Evolutionary conservation across 2,888 invertebrate species (phyloP).

Genomic region (Ceraclea dissimilis): DNA sequence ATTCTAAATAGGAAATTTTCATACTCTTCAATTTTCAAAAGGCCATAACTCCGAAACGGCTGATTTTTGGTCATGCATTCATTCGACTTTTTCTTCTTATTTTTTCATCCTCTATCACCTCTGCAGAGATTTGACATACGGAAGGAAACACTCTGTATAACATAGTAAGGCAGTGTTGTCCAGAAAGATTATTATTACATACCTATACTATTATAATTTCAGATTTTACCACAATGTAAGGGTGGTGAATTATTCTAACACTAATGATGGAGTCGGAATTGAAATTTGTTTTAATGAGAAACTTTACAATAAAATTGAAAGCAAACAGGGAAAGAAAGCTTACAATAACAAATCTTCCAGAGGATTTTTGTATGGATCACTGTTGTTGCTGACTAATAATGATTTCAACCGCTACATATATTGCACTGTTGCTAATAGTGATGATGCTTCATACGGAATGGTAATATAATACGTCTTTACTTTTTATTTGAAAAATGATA

Average conservation of each 20-base stretch:
- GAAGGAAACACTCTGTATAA: too few relatives aligned
- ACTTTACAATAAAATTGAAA: constrained; percentile 7
- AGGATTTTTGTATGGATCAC: constrained; percentile 61
- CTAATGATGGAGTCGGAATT: constrained; percentile 40
- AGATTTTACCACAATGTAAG: constrained; percentile 10
- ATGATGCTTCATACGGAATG: constrained; percentile 35
- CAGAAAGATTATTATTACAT: too few relatives aligned
- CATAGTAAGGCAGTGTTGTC: too few relatives aligned
- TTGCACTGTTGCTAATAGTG: constrained; percentile 58
- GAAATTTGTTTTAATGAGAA: constrained; percentile 35
- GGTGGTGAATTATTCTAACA: constrained; percentile 7
- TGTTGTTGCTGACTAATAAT: constrained; percentile 64
- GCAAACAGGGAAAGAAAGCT: constrained; percentile 29
- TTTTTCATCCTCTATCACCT: too few relatives aligned
- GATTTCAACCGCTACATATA: constrained; percentile 61
- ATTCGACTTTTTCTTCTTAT: too few relatives aligned
- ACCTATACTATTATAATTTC: too few relatives aligned
- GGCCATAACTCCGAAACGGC: too few relatives aligned
- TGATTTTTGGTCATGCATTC: too few relatives aligned
- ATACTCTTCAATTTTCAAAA: too few relatives aligned
- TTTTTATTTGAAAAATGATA: constrained; percentile 1
- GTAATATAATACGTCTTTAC: constrained; percentile 32
- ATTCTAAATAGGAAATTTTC: too few relatives aligned
- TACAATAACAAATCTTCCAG: constrained; percentile 32
- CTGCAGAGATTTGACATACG: too few relatives aligned